These are phyloP conservation scores for Tanytarsus gracilentus DNA, from an alignment of 2,888 invertebrate species.

Conservation along the genomic window DNA sequence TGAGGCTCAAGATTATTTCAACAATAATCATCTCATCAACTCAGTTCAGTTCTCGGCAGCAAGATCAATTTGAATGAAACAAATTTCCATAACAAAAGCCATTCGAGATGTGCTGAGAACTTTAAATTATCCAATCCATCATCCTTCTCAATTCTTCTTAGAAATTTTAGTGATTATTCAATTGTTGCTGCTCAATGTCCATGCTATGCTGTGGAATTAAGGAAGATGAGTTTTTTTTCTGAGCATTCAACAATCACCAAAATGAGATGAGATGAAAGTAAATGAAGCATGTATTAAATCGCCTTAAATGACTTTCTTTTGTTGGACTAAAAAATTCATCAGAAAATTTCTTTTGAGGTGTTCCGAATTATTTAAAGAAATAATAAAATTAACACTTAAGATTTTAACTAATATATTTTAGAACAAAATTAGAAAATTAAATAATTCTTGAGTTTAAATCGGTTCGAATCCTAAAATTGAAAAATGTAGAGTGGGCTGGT, in stretches of 20 bases:
- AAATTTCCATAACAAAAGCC: conserved; percentile 6
- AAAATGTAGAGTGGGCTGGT: not conserved
- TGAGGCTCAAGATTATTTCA: not conserved
- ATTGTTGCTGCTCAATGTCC: conserved; percentile 9
- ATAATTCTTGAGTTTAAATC: not conserved
- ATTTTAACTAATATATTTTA: too few relatives aligned
- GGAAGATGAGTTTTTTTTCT: conserved; percentile 16
- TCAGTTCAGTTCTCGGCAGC: not conserved
- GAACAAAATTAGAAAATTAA: not conserved
- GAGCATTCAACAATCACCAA: not conserved
- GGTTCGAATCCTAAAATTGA: not conserved
- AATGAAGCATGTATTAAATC: conserved; percentile 22
- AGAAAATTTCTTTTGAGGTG: not conserved
- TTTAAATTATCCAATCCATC: conserved; percentile 16
- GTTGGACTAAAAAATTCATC: not conserved
- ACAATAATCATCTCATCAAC: not conserved
- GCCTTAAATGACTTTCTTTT: conserved; percentile 27
- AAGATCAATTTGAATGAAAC: not conserved
- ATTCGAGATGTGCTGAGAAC: not conserved
- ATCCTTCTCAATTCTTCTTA: not conserved
- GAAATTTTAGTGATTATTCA: not conserved
- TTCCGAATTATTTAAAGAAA: too few relatives aligned
- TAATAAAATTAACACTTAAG: too few relatives aligned
- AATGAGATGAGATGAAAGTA: conserved; percentile 9
- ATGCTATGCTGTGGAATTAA: conserved; percentile 4